Conservation (phyloP, 1,140 invertebrate species). For the Brachionus koreanus region DNA sequence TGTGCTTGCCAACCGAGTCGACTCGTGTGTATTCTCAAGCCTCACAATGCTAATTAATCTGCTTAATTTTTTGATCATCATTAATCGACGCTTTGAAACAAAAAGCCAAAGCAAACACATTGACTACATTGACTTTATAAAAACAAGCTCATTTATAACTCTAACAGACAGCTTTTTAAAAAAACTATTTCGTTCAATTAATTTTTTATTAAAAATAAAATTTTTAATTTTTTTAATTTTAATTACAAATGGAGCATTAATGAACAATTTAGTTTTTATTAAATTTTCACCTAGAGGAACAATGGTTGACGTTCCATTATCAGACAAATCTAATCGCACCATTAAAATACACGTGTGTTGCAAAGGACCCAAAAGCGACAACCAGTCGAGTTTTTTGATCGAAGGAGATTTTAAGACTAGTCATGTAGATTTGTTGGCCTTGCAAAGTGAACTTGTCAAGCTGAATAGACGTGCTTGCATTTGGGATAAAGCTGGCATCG, state of each 20-base stretch:
- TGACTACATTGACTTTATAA: neutral
- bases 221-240: slow-evolving; percentile 7
- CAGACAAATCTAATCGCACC: neutral
- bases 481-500: slow-evolving; percentile 26
- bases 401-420: neutral
- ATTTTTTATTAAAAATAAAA: slow-evolving; percentile 9
- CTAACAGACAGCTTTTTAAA: neutral
- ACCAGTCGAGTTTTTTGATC: neutral
- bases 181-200: neutral
- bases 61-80: slow-evolving; percentile 16
- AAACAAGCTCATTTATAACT: neutral
- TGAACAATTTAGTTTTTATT: neutral
- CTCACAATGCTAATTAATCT: neutral
- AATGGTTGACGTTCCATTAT: neutral
- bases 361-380: neutral
- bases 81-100: neutral
- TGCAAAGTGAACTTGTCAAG: slow-evolving; percentile 10
- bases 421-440: neutral
- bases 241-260: neutral
- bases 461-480: neutral
- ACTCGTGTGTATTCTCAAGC: neutral
- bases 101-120: neutral
- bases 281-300: neutral
- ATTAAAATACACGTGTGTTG: slow-evolving; percentile 25
- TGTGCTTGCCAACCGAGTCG: neutral